Percentiles rank a stretch among this genome's conserved stretches.
phyloP scores from a whole-genome alignment of 2,113 vertebrate genomes.

The Todiramphus chloris region DNA sequence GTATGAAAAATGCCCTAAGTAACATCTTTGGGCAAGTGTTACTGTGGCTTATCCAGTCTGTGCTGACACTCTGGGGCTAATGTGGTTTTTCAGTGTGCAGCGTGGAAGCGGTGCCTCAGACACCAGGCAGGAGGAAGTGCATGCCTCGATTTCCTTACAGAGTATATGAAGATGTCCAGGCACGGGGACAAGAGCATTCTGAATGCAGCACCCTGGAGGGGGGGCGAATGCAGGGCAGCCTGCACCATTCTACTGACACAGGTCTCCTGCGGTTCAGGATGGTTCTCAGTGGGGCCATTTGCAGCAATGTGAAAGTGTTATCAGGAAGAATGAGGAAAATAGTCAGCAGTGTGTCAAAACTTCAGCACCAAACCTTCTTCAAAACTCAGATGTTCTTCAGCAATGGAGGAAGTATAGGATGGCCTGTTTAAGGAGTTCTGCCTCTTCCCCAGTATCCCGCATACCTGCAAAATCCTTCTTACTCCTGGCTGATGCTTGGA shows the following conservation, averaged over 20 bases:
- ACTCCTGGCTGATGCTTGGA: neutral
- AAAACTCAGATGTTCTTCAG: neutral
- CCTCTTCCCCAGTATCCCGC: neutral
- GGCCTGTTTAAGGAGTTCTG: neutral
- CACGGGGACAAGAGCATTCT: neutral
- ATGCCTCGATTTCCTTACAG: neutral
- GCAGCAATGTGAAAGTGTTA: neutral
- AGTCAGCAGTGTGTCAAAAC: neutral
- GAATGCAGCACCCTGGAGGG: accelerated
- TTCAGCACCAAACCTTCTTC: neutral
- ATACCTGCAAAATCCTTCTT: neutral
- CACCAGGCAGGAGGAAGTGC: accelerated
- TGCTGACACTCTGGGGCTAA: neutral
- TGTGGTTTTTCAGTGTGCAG: neutral
- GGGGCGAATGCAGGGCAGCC: neutral
- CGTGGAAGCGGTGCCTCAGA: neutral
- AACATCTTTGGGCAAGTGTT: neutral
- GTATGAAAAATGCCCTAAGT: neutral
- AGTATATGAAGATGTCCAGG: accelerated
- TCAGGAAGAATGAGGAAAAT: neutral
- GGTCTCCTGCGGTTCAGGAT: neutral
- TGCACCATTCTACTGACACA: neutral
- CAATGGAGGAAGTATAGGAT: neutral
- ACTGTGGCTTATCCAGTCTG: neutral
- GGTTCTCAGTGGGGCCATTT: neutral